Conservation (phyloP, 2,113 vertebrate species). For the Cryptotis parvus region DNA sequence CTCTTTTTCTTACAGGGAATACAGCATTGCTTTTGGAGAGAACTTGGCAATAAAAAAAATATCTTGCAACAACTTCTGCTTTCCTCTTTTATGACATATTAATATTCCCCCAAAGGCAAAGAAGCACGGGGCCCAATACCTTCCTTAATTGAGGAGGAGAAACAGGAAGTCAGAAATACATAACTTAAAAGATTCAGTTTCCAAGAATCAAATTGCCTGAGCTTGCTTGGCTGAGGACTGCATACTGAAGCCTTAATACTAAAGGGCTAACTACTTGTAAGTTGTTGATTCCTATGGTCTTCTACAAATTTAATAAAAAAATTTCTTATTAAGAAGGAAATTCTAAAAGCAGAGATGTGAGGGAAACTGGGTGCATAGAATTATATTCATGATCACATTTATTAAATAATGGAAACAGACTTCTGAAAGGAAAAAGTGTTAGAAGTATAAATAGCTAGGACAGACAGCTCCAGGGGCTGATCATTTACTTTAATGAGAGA, state of each 20-base stretch:
- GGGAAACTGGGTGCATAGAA: neutral
- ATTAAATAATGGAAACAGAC: neutral
- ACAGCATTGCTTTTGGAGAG: neutral
- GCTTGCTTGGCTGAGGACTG: neutral
- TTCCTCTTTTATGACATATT: conserved; percentile 51
- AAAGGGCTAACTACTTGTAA: neutral
- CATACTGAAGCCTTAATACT: neutral
- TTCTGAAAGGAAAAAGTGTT: neutral
- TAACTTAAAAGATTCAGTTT: neutral
- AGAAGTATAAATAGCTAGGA: neutral
- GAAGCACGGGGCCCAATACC: neutral
- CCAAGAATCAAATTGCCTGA: neutral
- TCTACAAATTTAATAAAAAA: conserved; percentile 23
- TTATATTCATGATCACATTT: neutral
- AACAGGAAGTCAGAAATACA: conserved; percentile 38
- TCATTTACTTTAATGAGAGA: no score
- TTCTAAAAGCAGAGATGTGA: conserved; percentile 3
- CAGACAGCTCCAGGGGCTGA: no score
- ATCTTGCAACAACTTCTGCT: conserved; percentile 59
- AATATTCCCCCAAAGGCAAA: neutral
- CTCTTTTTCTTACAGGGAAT: conserved; percentile 10
- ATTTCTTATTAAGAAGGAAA: conserved; percentile 45
- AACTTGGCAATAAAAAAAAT: conserved; percentile 54
- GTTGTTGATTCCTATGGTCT: neutral
- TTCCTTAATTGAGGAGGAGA: neutral